Percentiles rank a stretch among this genome's conserved stretches.
phyloP scores from a whole-genome alignment of 1,140 invertebrate species.

The Sipha flava region DNA sequence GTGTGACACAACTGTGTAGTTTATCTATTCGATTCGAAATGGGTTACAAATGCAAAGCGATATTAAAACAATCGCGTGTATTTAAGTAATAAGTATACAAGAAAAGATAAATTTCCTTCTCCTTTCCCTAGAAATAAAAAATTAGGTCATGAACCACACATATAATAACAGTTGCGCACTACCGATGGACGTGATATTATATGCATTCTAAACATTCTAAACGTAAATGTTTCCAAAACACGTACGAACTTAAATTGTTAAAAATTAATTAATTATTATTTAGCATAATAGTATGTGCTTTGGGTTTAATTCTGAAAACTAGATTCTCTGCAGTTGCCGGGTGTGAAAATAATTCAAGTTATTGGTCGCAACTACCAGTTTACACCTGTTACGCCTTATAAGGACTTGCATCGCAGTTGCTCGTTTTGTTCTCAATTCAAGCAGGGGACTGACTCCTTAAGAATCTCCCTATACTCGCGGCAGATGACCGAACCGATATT shows the following conservation, averaged over 20 bases:
- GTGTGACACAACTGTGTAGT: no score
- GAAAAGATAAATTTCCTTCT: no score
- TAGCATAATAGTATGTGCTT: background rate
- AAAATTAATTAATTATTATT: no score
- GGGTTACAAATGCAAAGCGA: no score
- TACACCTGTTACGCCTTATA: conserved; percentile 17
- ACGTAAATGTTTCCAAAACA: no score
- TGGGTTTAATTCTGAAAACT: background rate
- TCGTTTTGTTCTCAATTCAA: background rate
- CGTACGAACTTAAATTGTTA: no score
- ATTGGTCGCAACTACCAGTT: background rate
- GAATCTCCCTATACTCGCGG: background rate
- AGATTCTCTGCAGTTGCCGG: background rate
- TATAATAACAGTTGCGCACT: no score
- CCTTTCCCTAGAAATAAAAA: no score
- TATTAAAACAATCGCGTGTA: background rate
- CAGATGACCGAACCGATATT: background rate
- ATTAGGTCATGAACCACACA: no score
- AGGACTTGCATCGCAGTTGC: background rate
- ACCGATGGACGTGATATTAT: no score
- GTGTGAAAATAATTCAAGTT: background rate
- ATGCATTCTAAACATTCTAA: no score
- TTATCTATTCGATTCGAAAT: no score
- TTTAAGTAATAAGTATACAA: background rate
- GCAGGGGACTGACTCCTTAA: background rate